phyloP scores from a whole-genome alignment of 1,140 invertebrate species.

The Plodia interpunctella region DNA sequence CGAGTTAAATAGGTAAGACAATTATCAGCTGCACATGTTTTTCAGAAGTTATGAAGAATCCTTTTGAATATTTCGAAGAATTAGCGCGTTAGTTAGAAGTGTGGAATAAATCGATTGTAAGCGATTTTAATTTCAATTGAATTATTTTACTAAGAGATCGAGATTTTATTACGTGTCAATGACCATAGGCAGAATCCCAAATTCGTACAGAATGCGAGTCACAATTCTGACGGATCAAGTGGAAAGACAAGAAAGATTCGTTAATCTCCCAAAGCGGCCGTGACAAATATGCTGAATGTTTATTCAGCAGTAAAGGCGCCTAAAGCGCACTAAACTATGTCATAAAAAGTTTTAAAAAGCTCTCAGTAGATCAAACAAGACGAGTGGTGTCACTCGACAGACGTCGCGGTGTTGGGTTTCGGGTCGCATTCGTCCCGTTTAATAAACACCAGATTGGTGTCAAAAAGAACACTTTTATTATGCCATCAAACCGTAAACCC shows the following conservation, averaged over 20 bases:
- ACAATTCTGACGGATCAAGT: conserved; percentile 3
- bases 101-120: no score
- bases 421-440: conserved; percentile 68
- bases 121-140: no score
- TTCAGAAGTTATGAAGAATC: no score
- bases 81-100: no score
- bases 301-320: conserved; percentile 70
- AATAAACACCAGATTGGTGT: conserved; percentile 75
- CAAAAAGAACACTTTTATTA: conserved; percentile 73
- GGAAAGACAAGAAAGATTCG: conserved; percentile 36
- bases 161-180: no score
- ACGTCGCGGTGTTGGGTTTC: conserved; percentile 63
- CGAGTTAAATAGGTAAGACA: not conserved
- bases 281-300: conserved; percentile 58
- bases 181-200: no score
- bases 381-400: conserved; percentile 61
- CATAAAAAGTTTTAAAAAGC: conserved; percentile 76
- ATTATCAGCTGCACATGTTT: not conserved
- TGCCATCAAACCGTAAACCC: conserved; percentile 64
- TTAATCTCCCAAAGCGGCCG: conserved; percentile 33
- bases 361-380: conserved; percentile 76
- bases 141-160: no score
- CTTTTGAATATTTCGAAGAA: no score
- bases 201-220: no score
- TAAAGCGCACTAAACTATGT: conserved; percentile 70